These are phyloP conservation scores for Notolabrus celidotus DNA, from an alignment of 2,797 vertebrate genomes.

Conservation along the genomic window DNA sequence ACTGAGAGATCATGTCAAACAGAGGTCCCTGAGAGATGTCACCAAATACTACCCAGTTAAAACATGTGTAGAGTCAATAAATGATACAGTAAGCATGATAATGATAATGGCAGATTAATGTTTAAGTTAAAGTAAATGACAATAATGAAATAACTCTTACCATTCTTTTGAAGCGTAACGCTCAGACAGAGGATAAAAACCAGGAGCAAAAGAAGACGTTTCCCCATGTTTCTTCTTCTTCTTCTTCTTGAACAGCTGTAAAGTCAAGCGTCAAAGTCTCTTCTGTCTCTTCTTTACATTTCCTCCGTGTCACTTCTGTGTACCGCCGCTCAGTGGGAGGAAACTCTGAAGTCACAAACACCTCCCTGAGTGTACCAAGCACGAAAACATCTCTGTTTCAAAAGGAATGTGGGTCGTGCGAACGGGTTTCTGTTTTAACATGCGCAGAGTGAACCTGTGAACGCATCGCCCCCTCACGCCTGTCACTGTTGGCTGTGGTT, in stretches of 20 bases:
- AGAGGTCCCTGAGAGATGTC: not conserved
- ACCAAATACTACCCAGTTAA: too few species aligned
- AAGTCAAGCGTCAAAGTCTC: not conserved
- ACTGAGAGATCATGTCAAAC: not conserved
- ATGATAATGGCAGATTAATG: too few species aligned
- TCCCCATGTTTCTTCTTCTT: conserved; percentile 28
- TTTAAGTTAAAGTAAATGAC: not conserved
- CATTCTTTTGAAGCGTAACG: conserved; percentile 37
- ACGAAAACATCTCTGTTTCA: not conserved
- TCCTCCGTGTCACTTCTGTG: not conserved
- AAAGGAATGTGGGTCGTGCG: not conserved
- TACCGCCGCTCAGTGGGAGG: conserved; percentile 9
- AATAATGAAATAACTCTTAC: conserved; percentile 35
- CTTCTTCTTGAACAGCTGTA: fast-evolving
- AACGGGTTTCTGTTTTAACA: conserved; percentile 32
- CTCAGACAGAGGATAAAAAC: conserved; percentile 8
- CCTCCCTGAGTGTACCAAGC: not conserved
- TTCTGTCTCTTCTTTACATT: not conserved
- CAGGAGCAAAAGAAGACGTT: conserved; percentile 12
- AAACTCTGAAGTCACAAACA: not conserved
- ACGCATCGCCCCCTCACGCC: not conserved
- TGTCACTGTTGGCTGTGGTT: not conserved
- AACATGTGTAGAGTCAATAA: too few species aligned
- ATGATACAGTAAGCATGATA: too few species aligned
- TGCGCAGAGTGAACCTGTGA: not conserved